These are phyloP conservation scores for Malurus elegans DNA, from an alignment of 2,113 vertebrate species.

Conservation along the genomic window DNA sequence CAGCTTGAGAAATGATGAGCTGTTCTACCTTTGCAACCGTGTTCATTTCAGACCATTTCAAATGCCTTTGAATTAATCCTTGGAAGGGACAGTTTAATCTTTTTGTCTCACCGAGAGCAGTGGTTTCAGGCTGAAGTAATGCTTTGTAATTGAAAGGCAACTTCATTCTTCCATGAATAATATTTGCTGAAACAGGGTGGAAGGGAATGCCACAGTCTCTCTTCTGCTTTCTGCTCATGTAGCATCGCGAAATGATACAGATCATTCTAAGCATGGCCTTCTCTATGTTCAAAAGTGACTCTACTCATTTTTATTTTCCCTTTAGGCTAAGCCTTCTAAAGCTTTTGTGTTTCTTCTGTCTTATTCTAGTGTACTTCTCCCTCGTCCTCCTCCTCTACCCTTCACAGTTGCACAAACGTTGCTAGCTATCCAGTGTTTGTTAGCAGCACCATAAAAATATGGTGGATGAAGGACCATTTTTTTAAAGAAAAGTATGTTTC, in stretches of 20 bases:
- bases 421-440: neutral
- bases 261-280: neutral
- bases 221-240: neutral
- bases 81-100: neutral
- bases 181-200: neutral
- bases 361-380: neutral
- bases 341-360: neutral
- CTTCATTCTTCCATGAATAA: neutral
- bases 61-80: neutral
- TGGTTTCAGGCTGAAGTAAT: slow-evolving; percentile 14
- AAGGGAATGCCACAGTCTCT: neutral
- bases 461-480: neutral
- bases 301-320: neutral
- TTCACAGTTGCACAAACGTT: neutral
- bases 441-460: neutral
- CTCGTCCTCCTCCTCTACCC: neutral
- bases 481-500: neutral
- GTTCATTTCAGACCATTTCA: neutral
- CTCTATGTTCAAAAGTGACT: neutral
- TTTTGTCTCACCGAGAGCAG: neutral
- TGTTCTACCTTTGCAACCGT: neutral
- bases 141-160: neutral
- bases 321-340: neutral
- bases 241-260: neutral
- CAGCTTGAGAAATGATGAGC: neutral